Conservation (phyloP, 2,888 invertebrate genomes). For the Epinotia nisella region DNA sequence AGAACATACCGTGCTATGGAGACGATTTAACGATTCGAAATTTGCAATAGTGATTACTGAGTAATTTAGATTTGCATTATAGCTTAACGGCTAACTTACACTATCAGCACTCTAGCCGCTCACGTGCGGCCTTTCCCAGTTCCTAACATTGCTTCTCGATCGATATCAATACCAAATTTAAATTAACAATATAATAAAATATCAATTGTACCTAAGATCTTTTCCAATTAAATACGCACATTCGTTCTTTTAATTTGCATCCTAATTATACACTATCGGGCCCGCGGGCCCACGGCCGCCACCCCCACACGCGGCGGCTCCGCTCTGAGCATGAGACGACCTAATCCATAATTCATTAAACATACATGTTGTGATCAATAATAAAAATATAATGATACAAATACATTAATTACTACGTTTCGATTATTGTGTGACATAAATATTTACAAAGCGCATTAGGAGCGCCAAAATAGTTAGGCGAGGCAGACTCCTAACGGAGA, state of each 20-base stretch:
- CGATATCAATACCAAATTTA: slow-evolving; percentile 82
- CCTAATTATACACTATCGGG: slow-evolving; percentile 69
- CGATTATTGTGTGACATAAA: slow-evolving; percentile 84
- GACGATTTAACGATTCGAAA: slow-evolving; percentile 81
- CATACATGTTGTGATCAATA: slow-evolving; percentile 83
- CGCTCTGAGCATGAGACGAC: slow-evolving; percentile 65
- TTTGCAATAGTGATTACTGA: slow-evolving; percentile 83
- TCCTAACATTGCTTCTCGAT: slow-evolving; percentile 82
- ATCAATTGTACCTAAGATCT: slow-evolving; percentile 85
- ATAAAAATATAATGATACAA: slow-evolving; percentile 85
- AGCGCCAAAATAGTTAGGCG: slow-evolving; percentile 78
- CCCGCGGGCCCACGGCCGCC: slow-evolving; percentile 49
- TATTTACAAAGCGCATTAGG: slow-evolving; percentile 83
- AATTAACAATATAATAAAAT: slow-evolving; percentile 84
- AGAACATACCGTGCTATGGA: slow-evolving; percentile 83
- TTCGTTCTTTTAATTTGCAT: slow-evolving; percentile 71
- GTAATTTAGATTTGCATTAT: slow-evolving; percentile 82
- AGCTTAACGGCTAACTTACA: slow-evolving; percentile 82
- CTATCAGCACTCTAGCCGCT: slow-evolving; percentile 78
- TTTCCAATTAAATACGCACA: slow-evolving; percentile 80
- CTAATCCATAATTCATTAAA: slow-evolving; percentile 72
- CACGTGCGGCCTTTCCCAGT: slow-evolving; percentile 67
- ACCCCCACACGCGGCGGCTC: slow-evolving; percentile 47
- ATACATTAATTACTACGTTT: slow-evolving; percentile 83
- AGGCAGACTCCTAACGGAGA: slow-evolving; percentile 71